These are phyloP conservation scores for Babylonia areolata DNA, from an alignment of 1,140 invertebrate genomes.

Conservation along the genomic window DNA sequence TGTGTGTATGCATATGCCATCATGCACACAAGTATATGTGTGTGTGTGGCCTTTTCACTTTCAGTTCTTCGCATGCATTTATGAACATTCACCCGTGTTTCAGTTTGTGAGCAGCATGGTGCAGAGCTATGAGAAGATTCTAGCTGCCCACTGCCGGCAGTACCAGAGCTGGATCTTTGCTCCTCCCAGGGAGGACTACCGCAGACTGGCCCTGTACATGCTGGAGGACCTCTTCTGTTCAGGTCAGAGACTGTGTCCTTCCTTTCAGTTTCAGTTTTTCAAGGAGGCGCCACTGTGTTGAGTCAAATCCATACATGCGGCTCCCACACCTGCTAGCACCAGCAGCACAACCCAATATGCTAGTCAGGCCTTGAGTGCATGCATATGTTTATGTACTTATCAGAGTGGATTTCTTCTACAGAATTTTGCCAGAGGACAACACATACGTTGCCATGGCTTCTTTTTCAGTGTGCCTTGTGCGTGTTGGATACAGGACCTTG, in stretches of 20 bases:
- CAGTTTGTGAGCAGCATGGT: slow-evolving; percentile 45
- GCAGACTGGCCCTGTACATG: slow-evolving; percentile 40
- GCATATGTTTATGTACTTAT: no score
- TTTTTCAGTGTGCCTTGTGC: neutral
- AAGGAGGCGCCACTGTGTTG: no score
- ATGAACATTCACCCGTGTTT: neutral
- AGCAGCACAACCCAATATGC: no score
- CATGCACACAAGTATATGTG: neutral
- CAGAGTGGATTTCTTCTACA: no score
- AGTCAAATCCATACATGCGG: neutral
- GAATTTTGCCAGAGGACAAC: no score
- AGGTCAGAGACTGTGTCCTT: slow-evolving; percentile 35
- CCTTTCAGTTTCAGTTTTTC: no score
- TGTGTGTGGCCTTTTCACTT: neutral
- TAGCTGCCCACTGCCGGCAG: slow-evolving; percentile 41
- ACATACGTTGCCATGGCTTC: no score
- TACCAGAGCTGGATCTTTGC: slow-evolving; percentile 49
- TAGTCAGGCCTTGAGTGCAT: no score
- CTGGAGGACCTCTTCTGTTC: slow-evolving; percentile 43
- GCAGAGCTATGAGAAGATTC: slow-evolving; percentile 41
- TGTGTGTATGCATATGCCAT: neutral
- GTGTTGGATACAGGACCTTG: no score
- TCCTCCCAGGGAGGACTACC: slow-evolving; percentile 20
- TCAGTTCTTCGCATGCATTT: neutral
- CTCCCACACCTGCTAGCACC: neutral